Conservation (phyloP, 2,797 vertebrate genomes). For the Thunnus albacares region DNA sequence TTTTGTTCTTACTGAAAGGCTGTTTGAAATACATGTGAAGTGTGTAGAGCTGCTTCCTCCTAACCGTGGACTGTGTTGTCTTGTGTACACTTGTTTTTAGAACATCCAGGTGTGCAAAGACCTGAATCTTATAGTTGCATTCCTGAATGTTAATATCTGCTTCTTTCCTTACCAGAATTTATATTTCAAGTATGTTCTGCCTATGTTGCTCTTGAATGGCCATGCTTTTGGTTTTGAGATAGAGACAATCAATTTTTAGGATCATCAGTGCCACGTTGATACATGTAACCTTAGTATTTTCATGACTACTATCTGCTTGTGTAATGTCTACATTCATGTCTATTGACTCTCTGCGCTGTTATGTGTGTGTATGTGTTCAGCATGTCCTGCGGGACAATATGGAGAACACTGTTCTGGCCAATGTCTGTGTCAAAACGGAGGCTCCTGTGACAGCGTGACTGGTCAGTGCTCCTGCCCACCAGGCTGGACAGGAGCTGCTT, state of each 20-base stretch:
- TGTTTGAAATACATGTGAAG: not conserved
- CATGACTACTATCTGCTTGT: not conserved
- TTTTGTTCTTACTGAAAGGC: not conserved
- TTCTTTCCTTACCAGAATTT: too few species aligned
- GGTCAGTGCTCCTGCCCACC: constrained; percentile 71
- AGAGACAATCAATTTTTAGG: not conserved
- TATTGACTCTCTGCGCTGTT: constrained; percentile 2
- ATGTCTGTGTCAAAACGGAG: constrained; percentile 76
- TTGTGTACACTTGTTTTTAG: not conserved
- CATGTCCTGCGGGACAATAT: constrained; percentile 70
- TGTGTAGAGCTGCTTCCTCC: too few species aligned
- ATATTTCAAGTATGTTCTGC: too few species aligned
- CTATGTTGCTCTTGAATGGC: too few species aligned
- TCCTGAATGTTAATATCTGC: too few species aligned
- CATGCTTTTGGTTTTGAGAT: too few species aligned
- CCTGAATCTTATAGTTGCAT: too few species aligned
- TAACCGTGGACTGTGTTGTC: not conserved
- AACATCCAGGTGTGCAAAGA: not conserved
- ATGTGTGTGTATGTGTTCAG: constrained; percentile 56
- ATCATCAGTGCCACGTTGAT: too few species aligned
- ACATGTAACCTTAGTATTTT: too few species aligned
- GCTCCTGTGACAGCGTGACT: constrained; percentile 66
- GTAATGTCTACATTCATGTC: not conserved
- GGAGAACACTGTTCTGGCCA: constrained; percentile 70
- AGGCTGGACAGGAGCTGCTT: constrained; percentile 75